phyloP scores from a whole-genome alignment of 2,113 vertebrate genomes.

The Channa argus region DNA sequence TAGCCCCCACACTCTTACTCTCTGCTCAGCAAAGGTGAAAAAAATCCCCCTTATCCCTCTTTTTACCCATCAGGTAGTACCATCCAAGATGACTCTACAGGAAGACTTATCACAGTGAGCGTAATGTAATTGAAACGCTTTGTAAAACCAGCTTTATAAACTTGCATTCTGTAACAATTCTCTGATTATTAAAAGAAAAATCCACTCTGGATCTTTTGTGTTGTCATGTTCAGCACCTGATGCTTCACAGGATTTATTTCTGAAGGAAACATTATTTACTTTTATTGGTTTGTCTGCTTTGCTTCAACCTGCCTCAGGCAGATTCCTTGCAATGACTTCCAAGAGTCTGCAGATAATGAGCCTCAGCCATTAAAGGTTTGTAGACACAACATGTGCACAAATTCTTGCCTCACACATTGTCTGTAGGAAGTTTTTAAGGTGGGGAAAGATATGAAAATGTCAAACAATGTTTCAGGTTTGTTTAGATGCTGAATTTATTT shows the following conservation, averaged over 20 bases:
- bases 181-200: conserved; percentile 28
- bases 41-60: not conserved
- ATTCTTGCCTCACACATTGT: too few species aligned
- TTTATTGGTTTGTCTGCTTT: conserved; percentile 9
- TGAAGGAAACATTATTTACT: conserved; percentile 16
- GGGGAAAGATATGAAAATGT: too few species aligned
- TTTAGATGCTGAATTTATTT: too few species aligned
- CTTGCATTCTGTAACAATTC: conserved; percentile 2
- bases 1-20: conserved; percentile 11
- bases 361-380: not conserved
- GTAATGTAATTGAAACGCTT: not conserved
- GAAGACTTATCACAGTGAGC: not conserved
- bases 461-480: too few species aligned
- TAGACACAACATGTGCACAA: not conserved
- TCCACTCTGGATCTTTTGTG: not conserved
- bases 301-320: not conserved
- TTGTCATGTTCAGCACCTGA: conserved; percentile 2
- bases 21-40: conserved; percentile 18
- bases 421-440: too few species aligned
- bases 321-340: conserved; percentile 3
- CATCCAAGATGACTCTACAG: not conserved
- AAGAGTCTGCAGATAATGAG: conserved; percentile 6
- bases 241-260: conserved; percentile 11
- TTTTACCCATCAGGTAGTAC: not conserved
- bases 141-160: conserved; percentile 32